Conservation (phyloP, 2,888 invertebrate genomes). For the Lepidocyrtinus sp. region DNA sequence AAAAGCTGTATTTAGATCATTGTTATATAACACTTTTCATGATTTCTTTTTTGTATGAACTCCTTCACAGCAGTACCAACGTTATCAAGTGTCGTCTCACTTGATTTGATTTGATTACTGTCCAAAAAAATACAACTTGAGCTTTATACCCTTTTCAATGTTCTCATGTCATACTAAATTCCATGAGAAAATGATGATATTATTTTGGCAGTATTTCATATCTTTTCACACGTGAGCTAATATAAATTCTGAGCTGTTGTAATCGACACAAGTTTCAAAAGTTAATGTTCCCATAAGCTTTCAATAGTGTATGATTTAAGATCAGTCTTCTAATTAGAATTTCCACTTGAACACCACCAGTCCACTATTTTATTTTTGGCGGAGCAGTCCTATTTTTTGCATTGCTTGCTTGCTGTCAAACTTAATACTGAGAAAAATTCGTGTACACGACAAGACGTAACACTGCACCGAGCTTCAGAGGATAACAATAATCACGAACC, state of each 20-base stretch:
- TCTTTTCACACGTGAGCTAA: not conserved
- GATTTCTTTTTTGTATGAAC: too few species aligned
- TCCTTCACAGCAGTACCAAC: too few species aligned
- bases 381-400: constrained; percentile 9
- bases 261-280: constrained; percentile 1
- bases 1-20: constrained; percentile 9
- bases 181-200: too few species aligned
- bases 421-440: constrained; percentile 50
- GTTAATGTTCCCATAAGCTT: too few species aligned
- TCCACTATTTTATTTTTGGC: not conserved
- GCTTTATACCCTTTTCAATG: too few species aligned
- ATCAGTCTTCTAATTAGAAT: too few species aligned
- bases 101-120: too few species aligned
- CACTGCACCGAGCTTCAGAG: constrained; percentile 42
- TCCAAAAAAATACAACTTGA: too few species aligned
- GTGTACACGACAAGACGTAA: constrained; percentile 37
- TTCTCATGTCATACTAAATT: too few species aligned
- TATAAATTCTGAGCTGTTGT: too few species aligned
- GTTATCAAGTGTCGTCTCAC: too few species aligned
- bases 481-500: constrained; percentile 41
- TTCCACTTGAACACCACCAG: not conserved
- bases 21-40: not conserved
- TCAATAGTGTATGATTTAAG: too few species aligned
- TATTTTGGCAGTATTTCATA: not conserved
- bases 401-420: constrained; percentile 50